Evolutionary conservation across 2,113 vertebrate genomes (phyloP).

Genomic region (Antennarius striatus): DNA sequence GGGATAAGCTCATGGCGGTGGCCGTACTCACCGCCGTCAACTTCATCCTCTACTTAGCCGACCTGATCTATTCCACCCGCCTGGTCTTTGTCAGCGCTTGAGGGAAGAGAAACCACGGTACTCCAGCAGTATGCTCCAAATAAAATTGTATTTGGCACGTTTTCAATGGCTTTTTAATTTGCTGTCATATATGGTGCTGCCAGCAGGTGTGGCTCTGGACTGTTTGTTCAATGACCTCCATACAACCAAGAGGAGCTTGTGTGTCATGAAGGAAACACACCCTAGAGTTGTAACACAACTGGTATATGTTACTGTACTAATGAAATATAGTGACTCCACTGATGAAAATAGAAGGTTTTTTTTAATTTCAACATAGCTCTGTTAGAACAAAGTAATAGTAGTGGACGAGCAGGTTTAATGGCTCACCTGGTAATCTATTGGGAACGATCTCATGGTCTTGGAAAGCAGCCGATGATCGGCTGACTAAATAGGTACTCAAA

Average conservation of each 20-base stretch:
- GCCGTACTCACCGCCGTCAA: conserved; percentile 84
- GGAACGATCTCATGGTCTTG: too few species aligned
- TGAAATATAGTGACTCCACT: neutral
- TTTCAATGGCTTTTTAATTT: conserved; percentile 11
- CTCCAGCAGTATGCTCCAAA: conserved; percentile 32
- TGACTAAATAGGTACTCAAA: neutral
- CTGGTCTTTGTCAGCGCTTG: conserved; percentile 84
- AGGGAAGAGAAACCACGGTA: conserved; percentile 15
- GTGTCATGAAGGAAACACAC: neutral
- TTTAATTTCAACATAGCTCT: neutral
- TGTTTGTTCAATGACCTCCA: neutral
- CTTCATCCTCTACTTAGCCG: conserved; percentile 86
- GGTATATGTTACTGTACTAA: neutral
- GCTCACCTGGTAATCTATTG: neutral
- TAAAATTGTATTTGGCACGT: conserved; percentile 45
- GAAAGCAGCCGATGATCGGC: neutral
- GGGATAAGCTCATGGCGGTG: conserved; percentile 83
- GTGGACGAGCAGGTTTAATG: neutral
- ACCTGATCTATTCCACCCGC: conserved; percentile 85
- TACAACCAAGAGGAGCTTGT: neutral
- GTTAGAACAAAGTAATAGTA: neutral
- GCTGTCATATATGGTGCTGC: conserved; percentile 16
- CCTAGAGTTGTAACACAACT: conserved; percentile 3
- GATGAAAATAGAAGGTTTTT: neutral
- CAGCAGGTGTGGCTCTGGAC: neutral